A percentile compares a stretch with the other conserved stretches of the same genome.
Evolutionary conservation across 2,113 vertebrate species (phyloP).

Genomic region (Gopherus flavomarginatus): DNA sequence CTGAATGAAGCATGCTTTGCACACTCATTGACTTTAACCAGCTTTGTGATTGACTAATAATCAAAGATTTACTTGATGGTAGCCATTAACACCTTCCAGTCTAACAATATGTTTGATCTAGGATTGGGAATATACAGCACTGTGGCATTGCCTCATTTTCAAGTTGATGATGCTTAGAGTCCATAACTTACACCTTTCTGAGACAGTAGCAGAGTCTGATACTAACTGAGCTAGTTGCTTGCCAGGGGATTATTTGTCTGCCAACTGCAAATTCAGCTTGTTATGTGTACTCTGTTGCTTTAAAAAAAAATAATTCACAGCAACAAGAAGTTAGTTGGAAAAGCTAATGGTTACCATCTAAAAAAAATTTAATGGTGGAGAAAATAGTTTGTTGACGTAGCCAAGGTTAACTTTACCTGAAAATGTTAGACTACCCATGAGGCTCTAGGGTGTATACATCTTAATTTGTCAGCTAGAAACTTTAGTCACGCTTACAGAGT

Average conservation of each 20-base stretch:
- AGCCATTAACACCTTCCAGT: neutral
- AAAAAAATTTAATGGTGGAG: neutral
- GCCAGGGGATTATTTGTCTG: neutral
- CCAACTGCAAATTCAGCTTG: neutral
- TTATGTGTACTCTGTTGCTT: neutral
- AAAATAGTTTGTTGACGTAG: neutral
- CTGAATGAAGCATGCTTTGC: neutral
- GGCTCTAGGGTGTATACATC: neutral
- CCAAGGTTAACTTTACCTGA: neutral
- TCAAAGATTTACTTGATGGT: neutral
- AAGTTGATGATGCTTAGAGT: neutral
- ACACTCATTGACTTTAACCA: neutral
- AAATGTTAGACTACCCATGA: neutral
- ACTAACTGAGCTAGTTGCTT: neutral
- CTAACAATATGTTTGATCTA: neutral
- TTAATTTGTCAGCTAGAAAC: neutral
- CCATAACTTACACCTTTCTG: neutral
- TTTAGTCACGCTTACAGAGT: neutral
- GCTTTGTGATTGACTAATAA: neutral
- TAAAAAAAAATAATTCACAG: neutral
- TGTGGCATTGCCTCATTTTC: neutral
- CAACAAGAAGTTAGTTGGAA: neutral
- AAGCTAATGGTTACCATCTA: neutral
- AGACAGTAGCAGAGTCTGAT: neutral
- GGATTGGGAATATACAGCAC: neutral